Evolutionary conservation across 2,888 invertebrate genomes (phyloP), one percentile per base, ranked within the genome.

Genomic region (Aphidoletes aphidimyza): DNA sequence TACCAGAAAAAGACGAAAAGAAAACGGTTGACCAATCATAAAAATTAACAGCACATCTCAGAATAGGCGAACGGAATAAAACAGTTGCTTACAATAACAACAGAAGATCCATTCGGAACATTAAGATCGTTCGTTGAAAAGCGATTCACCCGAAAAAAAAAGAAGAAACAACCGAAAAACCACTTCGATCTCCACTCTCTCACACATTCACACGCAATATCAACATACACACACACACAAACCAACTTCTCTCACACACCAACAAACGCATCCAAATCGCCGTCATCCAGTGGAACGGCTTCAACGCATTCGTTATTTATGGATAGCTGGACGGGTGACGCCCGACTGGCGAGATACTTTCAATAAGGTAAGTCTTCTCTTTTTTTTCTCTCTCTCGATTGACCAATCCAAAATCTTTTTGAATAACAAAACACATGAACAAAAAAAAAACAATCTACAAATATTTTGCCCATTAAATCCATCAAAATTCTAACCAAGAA

Each of bases 311-410:
- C 89, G 89, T 89, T 49, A 85, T 85, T 83, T 90, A 90, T 90
- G 90, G 90, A 90, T 90, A 90, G 90, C 90, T 90, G 90, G 90
- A 90, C 90, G 90, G 90, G 90, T 90, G 88, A 90, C 90, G 90
- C 90, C 90, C 90, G 90, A 90, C 90, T 90, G 90, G 90, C 90
- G 90, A 90, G 90, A 89, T 89, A 90, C 90, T 89, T 90, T 89
- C 89, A 89, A 90, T 90, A 90, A 90, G 90, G 90, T 90, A 86
- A 89, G 90, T 88, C n/a, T 45, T 36, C 36, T 47, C 49, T 17
- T 78, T 59, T 49, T 83, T 83, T 54, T 22, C 9, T n/a, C 22
- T 22, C 22, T 54, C 22, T 22, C 3, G n/a, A 5, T 54, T 30
- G 30, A 14, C 34, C 69, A 30, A 69, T 26, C n/a, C 30, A 69